Base-by-base conservation (phyloP, 2,888 invertebrate genomes). In the Mimas tiliae region DNA sequence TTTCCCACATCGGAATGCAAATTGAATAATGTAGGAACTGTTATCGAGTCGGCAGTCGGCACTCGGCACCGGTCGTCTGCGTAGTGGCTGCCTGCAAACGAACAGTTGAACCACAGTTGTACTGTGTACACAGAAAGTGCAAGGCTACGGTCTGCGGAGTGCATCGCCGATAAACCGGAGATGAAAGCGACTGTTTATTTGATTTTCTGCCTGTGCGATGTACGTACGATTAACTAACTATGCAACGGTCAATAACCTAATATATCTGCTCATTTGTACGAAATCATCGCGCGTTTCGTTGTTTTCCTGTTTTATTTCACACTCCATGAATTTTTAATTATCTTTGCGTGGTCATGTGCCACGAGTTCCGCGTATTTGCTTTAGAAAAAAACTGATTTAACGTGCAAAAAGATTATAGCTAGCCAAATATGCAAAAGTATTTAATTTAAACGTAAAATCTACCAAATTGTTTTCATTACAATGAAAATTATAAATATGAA, bases 141-240 rank as follows among this genome's bases (percentile, higher is more conserved):
- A 90, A 91, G 89, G 85, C 88, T 87, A 82, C 86, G 82, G 80
- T 89, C 87, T 87, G 81, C 86, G 82, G 81, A 89, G 87, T 89
- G 89, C 91, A 91, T 89, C 84, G 83, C 82, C 84, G 87, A 90
- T 90, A 88, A 87, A 87, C 86, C 87, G 85, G 87, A 90, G 90
- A 92, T 91, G 90, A 90, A 90, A 88, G 89, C 86, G 83, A 81
- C 81, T 91, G 90, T 91, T 91, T 91, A 91, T 91, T 91, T 90
- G 90, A 89, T 90, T 89, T 90, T 88, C 86, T 83, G 85, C 84
- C 79, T 78, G 78, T 85, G 81, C 84, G 77, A 81, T 78, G 78
- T 85, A 82, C 84, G 78, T 81, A 80, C 83, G 78, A 73, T 80
- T 83, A 87, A 87, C 87, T 86, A 87, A 87, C 87, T 83, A 86